phyloP scores from a whole-genome alignment of 2,888 invertebrate genomes.

The Epistrophe eligans region DNA sequence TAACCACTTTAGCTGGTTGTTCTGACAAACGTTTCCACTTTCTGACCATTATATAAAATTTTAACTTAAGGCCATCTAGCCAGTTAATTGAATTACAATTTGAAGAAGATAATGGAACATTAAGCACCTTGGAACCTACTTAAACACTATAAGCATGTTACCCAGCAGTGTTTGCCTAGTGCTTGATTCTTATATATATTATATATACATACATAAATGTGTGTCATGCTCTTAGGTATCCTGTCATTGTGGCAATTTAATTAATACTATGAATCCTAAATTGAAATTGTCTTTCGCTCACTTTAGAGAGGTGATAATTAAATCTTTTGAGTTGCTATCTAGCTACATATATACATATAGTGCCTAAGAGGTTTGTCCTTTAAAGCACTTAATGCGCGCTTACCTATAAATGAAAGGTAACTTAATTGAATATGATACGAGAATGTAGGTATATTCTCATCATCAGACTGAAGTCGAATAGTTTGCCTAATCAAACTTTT shows the following conservation, averaged over 20 bases:
- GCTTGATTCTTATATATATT: conserved; percentile 45
- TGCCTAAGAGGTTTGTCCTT: conserved; percentile 41
- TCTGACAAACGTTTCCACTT: background rate
- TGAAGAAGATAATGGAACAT: conserved; percentile 68
- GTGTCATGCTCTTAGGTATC: conserved; percentile 66
- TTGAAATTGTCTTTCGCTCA: conserved; percentile 66
- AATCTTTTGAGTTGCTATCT: conserved; percentile 48
- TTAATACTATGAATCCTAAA: conserved; percentile 71
- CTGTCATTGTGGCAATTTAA: conserved; percentile 74
- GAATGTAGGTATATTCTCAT: conserved; percentile 23
- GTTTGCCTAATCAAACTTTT: conserved; percentile 71
- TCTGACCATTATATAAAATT: conserved; percentile 18
- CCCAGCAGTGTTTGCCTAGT: conserved; percentile 54
- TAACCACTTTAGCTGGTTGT: background rate
- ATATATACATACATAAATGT: background rate
- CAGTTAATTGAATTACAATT: conserved; percentile 72
- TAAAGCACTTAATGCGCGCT: conserved; percentile 68
- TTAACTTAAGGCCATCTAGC: conserved; percentile 27
- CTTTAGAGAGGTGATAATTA: conserved; percentile 65
- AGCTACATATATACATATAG: no score
- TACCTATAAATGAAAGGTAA: conserved; percentile 60
- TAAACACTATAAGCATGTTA: conserved; percentile 40
- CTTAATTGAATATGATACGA: conserved; percentile 71
- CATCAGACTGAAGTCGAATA: conserved; percentile 2
- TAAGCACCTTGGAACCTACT: conserved; percentile 42